Base-by-base conservation (phyloP, 2,888 invertebrate genomes). In the Abrostola tripartita region DNA sequence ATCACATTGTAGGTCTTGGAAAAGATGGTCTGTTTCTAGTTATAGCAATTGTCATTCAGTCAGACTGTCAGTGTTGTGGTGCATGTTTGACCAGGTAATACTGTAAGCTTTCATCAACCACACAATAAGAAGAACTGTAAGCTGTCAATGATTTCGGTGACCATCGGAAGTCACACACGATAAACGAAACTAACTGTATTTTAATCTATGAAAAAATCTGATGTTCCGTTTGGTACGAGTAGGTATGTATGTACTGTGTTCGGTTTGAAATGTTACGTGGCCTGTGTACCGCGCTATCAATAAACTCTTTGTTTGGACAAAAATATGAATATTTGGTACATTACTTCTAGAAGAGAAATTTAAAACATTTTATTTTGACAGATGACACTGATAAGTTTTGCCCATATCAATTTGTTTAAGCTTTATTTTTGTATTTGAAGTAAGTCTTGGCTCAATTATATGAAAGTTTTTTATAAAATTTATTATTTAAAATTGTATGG, bases 151-250 rank as follows among this genome's bases (percentile, higher is more conserved):
- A 38, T 59, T 65, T 68, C 5, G 64, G 42, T 12, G 51, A 44
- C 62, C 57, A 68, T 60, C 57, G 73, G 57, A 71, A 76, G 70
- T 76, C 73, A 76, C 78, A 71, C 74, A 79, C 78, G 80, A 82
- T 79, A 80, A 82, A 85, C 78, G 73, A 81, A 76, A 61, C 75
- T 89, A 89, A 89, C 89, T 85, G 90, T 85, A 81, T 71, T 81
- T 81, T 76, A 74, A 81, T 78, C 73, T 75, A 67, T 73, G 65
- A 71, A 68, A 68, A 74, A 76, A 76, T 76, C 76, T 61, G 54
- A 63, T 65, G 65, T 78, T 61, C 55, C 65, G 55, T 65, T 69
- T 35, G 50, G n/a, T 67, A 59, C 42, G 40, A 42, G 55, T 67
- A 60, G 56, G 41, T n/a, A n/a, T n/a, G n/a, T n/a, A n/a, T n/a